Percentiles rank a stretch among this genome's conserved stretches.
phyloP scores from a whole-genome alignment of 2,797 vertebrate species.

The Pseudopleuronectes americanus region DNA sequence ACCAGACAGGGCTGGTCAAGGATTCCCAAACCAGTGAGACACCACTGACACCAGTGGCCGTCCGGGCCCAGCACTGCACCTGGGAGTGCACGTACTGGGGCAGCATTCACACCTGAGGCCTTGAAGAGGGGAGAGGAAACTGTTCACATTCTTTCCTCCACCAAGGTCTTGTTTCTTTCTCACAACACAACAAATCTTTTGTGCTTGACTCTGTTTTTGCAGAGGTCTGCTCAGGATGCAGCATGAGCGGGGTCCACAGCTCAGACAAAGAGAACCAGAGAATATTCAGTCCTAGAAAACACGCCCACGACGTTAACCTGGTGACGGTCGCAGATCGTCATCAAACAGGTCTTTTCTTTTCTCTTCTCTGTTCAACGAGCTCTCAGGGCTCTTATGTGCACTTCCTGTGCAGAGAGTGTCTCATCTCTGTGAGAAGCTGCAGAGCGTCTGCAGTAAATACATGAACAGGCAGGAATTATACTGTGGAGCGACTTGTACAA shows the following conservation, averaged over 20 bases:
- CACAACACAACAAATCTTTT: neutral
- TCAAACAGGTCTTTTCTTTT: neutral
- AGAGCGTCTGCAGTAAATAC: conserved; percentile 26
- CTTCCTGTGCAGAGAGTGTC: conserved; percentile 14
- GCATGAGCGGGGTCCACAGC: conserved; percentile 26
- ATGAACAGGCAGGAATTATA: neutral
- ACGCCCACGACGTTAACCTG: conserved; percentile 9
- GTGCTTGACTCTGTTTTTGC: conserved; percentile 4
- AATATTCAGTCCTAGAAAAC: conserved; percentile 26
- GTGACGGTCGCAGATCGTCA: conserved; percentile 1
- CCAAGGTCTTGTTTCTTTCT: neutral
- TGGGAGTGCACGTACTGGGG: conserved; percentile 6
- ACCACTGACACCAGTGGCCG: neutral
- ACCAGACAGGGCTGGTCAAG: neutral
- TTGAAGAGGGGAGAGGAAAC: neutral
- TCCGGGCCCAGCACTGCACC: neutral
- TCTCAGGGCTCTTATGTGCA: conserved; percentile 19
- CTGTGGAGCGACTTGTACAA: neutral
- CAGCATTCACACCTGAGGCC: neutral
- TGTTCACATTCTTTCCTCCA: conserved; percentile 4
- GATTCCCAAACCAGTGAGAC: conserved; percentile 9
- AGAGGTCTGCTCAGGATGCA: conserved; percentile 1
- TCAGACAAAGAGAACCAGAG: conserved; percentile 5
- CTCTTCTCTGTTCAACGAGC: conserved; percentile 2
- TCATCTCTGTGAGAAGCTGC: neutral